A percentile compares a stretch with the other conserved stretches of the same genome.
Evolutionary conservation across 2,797 vertebrate species (phyloP).

Genomic region (Hipposideros larvatus): DNA sequence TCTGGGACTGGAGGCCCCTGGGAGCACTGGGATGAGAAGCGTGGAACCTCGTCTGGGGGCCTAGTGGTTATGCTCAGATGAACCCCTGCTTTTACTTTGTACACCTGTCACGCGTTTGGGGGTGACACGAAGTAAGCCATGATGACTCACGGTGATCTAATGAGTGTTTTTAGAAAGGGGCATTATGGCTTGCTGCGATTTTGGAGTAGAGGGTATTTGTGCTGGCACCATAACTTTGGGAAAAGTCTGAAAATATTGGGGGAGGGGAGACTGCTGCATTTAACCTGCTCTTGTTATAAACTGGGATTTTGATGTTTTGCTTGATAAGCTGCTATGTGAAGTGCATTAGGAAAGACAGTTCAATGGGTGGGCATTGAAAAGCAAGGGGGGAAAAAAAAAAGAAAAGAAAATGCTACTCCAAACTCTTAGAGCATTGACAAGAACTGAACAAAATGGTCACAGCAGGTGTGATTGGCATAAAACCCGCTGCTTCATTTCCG

Average conservation of each 20-base stretch:
- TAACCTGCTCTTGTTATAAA: background rate
- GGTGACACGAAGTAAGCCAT: background rate
- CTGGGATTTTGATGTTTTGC: background rate
- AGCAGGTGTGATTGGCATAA: background rate
- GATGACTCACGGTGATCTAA: background rate
- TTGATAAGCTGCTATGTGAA: background rate
- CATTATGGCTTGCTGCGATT: background rate
- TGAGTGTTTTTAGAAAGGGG: background rate
- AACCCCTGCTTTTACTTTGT: background rate
- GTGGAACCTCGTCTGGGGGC: background rate
- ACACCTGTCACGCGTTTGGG: constrained; percentile 42
- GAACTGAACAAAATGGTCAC: background rate
- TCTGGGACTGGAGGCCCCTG: background rate
- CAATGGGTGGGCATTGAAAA: background rate
- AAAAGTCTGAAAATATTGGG: background rate
- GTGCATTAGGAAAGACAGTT: background rate
- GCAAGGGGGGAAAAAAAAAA: background rate
- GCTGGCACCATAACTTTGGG: background rate
- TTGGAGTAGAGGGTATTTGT: background rate
- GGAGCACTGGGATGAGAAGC: background rate
- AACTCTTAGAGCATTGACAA: background rate
- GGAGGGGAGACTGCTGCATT: background rate
- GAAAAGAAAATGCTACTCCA: background rate
- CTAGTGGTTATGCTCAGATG: background rate
- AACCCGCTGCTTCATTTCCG: background rate